Conservation (phyloP, 2,888 invertebrate genomes). For the Digitonthophagus gazella region DNA sequence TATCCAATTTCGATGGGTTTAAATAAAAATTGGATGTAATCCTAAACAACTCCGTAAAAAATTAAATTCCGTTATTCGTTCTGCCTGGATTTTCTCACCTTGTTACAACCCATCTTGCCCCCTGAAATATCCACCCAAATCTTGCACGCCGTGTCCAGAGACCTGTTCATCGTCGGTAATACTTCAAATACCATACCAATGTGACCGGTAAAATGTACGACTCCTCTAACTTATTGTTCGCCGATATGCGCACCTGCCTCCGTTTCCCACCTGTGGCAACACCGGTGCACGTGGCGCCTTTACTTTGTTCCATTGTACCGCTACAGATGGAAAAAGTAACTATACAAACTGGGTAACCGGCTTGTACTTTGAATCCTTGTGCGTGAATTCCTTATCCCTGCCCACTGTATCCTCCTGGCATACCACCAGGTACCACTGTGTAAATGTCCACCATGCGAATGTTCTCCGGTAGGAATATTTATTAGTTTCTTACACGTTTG, state of each 20-base stretch:
- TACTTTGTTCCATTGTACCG: background rate
- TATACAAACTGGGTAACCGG: background rate
- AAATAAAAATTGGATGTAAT: too few relatives aligned
- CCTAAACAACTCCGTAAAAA: too few relatives aligned
- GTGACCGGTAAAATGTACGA: background rate
- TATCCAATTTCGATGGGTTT: too few relatives aligned
- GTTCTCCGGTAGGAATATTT: too few relatives aligned
- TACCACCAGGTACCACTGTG: too few relatives aligned
- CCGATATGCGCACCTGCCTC: background rate
- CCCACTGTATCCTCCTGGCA: background rate
- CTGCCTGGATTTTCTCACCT: background rate
- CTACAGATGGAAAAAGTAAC: background rate
- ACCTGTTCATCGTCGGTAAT: background rate
- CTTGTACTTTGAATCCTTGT: constrained; percentile 3
- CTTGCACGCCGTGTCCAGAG: too few relatives aligned
- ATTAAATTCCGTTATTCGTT: too few relatives aligned
- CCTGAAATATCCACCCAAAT: too few relatives aligned
- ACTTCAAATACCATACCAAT: background rate
- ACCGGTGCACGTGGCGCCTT: background rate
- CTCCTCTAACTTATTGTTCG: background rate
- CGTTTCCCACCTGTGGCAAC: background rate
- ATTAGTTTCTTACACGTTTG: too few relatives aligned
- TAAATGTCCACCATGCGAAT: too few relatives aligned
- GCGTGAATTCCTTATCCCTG: background rate
- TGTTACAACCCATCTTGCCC: background rate